These are phyloP conservation scores for Plodia interpunctella DNA, from an alignment of 1,140 invertebrate species.

Conservation along the genomic window DNA sequence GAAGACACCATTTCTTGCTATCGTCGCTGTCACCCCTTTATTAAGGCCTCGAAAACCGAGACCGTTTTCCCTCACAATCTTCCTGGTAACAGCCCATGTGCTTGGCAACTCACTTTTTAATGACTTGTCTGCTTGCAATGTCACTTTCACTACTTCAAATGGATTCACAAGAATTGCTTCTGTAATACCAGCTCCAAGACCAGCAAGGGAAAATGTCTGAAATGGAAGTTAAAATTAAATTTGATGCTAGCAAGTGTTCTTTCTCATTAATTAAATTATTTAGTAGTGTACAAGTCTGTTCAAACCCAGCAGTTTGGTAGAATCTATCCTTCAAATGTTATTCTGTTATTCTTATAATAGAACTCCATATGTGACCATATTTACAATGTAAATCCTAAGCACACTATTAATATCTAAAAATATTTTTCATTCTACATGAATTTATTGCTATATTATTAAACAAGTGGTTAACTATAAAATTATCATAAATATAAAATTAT, in stretches of 20 bases:
- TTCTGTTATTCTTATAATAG: too few relatives aligned
- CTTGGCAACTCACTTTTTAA: conserved; percentile 80
- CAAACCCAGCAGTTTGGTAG: too few relatives aligned
- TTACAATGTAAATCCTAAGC: too few relatives aligned
- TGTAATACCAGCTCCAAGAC: conserved; percentile 90
- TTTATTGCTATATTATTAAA: too few relatives aligned
- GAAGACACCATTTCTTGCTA: conserved; percentile 91
- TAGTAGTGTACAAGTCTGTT: too few relatives aligned
- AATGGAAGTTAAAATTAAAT: conserved; percentile 34
- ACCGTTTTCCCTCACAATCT: conserved; percentile 86
- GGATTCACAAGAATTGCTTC: conserved; percentile 95
- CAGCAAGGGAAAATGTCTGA: conserved; percentile 91
- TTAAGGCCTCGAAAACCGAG: conserved; percentile 88
- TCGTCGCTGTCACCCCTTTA: conserved; percentile 92
- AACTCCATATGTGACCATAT: too few relatives aligned
- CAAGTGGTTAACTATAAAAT: too few relatives aligned
- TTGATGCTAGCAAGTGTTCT: not conserved
- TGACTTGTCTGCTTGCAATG: conserved; percentile 84
- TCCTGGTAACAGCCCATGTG: conserved; percentile 86
- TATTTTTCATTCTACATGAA: too few relatives aligned
- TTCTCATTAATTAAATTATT: too few relatives aligned
- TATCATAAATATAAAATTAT: too few relatives aligned
- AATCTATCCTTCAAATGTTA: too few relatives aligned
- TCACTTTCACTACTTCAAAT: conserved; percentile 96
- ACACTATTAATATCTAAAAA: too few relatives aligned